A percentile compares a stretch with the other conserved stretches of the same genome.
phyloP scores from a whole-genome alignment of 2,888 invertebrate genomes.

The Mesoligia furuncula region DNA sequence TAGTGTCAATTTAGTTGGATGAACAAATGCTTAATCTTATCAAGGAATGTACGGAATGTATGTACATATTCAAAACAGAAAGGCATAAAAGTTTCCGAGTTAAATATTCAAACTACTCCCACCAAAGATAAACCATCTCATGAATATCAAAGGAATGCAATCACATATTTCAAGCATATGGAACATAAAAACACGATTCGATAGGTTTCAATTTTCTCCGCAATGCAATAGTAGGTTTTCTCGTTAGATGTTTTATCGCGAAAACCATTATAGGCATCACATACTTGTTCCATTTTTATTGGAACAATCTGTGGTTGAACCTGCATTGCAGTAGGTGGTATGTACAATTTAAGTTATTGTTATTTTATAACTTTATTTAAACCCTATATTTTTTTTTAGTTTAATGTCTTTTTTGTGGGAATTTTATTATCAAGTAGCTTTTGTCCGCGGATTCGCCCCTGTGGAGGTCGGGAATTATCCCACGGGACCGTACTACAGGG shows the following conservation, averaged over 20 bases:
- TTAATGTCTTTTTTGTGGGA: neutral
- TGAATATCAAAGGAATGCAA: conserved; percentile 26
- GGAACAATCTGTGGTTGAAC: conserved; percentile 14
- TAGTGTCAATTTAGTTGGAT: neutral
- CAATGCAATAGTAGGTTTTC: conserved; percentile 23
- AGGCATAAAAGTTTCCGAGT: neutral
- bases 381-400: neutral
- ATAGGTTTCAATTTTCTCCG: conserved; percentile 52
- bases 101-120: neutral
- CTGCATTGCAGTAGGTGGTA: conserved; percentile 29
- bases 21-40: neutral
- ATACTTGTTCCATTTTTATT: conserved; percentile 37
- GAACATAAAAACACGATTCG: conserved; percentile 52
- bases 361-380: conserved; percentile 2
- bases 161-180: conserved; percentile 32
- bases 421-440: neutral
- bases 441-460: neutral
- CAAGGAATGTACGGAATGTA: too few species aligned
- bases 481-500: neutral
- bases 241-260: conserved; percentile 55
- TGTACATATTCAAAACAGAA: neutral
- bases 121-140: conserved; percentile 4
- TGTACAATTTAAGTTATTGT: conserved; percentile 21
- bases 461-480: neutral
- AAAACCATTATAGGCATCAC: conserved; percentile 36